Base-by-base conservation (phyloP, 1,140 invertebrate species). In the Neotoxoptera formosana region DNA sequence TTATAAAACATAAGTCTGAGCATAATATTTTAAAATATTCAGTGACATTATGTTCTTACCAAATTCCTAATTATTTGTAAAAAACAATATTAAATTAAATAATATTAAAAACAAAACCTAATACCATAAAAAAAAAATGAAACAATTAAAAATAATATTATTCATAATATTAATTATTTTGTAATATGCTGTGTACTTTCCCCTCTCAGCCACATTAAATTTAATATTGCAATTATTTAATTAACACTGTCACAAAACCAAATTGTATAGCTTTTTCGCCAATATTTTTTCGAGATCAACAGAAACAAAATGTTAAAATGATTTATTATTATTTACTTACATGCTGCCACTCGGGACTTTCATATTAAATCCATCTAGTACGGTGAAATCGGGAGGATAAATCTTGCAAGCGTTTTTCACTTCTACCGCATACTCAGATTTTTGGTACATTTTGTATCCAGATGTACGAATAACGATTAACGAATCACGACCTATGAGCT, bases 331-430 rank as follows among this genome's bases (percentile, higher is more conserved):
- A 23, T 88, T 20, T 56, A 90, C 88, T 36, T 56, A 90, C 88
- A 90, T 90, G 36, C 34, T 36, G 51, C 88, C 88, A 56, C 23
- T 60, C 25, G 9, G 23, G 1, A 90, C 88, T 36, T 90, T 90
- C 51, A 90, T 90, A 56, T 30, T 56, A 23, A 90, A 90, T 90
- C 23, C 53, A 51, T 60, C 0, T 30, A 90, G 56, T 9, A 60
- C 88, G 7, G 6, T 2, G 11, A 60, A 90, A 60, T 90, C 34
- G 25, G 51, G 51, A 25, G 53, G n/a, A 60, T 90, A 90, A 17
- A 20, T 7, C 23, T 56, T 90, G 11, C 34, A 90, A 45, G 88
- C 88, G 25, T 90, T 56, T 90, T 90, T 90, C 8, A 90, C 88
- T 90, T 90, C 47, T 1, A 90, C 88, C 9, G 51, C 51, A 30